Evolutionary conservation across 2,113 vertebrate genomes (phyloP).

Genomic region (Mystacornis crossleyi): DNA sequence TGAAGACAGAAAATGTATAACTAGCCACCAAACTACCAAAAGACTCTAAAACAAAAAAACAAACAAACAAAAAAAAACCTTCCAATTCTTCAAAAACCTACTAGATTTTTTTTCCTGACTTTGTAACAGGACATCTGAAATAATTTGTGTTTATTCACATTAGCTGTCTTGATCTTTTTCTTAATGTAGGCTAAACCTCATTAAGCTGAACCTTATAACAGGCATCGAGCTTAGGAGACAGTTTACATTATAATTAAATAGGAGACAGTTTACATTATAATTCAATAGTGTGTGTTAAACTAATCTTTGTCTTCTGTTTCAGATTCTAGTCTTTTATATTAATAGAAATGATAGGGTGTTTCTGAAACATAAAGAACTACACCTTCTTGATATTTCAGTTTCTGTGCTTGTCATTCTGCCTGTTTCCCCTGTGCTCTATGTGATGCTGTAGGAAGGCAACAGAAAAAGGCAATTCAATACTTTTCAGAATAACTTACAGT

Average conservation of each 20-base stretch:
- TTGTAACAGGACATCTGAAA: not conserved
- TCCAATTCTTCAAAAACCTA: not conserved
- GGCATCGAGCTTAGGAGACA: not conserved
- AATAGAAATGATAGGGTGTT: not conserved
- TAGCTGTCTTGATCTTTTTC: not conserved
- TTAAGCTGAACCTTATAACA: not conserved
- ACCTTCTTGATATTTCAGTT: not conserved
- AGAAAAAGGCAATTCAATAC: not conserved
- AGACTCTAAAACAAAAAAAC: fast-evolving
- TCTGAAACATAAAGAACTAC: not conserved
- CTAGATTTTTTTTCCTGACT: not conserved
- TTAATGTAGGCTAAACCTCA: not conserved
- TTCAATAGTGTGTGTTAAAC: not conserved
- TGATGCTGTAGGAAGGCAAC: not conserved
- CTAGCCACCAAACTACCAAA: not conserved
- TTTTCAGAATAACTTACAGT: not conserved
- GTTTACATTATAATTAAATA: no score
- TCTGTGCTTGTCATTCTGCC: not conserved
- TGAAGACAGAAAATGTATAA: not conserved
- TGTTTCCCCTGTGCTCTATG: not conserved
- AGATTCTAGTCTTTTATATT: not conserved
- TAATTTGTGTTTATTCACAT: not conserved
- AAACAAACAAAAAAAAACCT: no score
- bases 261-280: not conserved
- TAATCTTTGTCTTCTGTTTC: not conserved